These are phyloP conservation scores for Spodoptera littoralis DNA, from an alignment of 2,888 invertebrate genomes.

Conservation along the genomic window DNA sequence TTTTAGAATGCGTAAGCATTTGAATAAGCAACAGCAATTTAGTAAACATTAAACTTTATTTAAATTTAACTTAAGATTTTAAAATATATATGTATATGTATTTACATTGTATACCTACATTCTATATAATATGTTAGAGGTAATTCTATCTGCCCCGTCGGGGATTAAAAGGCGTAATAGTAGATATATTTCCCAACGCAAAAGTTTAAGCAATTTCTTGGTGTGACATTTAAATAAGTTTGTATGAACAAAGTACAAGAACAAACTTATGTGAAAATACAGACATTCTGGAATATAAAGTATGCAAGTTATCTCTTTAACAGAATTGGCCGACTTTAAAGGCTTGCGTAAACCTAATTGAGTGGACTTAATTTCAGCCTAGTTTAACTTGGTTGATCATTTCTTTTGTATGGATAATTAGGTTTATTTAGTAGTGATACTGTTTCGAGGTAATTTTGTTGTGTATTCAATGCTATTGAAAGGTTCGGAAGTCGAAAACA, in stretches of 20 bases:
- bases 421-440: conserved; percentile 45
- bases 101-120: too few species aligned
- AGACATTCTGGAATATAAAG: conserved; percentile 59
- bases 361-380: conserved; percentile 63
- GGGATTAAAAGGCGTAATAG: conserved; percentile 26
- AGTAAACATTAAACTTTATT: too few species aligned
- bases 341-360: conserved; percentile 61
- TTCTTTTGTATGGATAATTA: conserved; percentile 59
- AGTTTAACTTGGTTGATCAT: conserved; percentile 64
- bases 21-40: too few species aligned
- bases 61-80: too few species aligned
- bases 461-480: background rate
- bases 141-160: too few species aligned
- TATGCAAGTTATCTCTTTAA: conserved; percentile 63
- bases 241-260: conserved; percentile 25
- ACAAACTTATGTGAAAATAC: conserved; percentile 55
- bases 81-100: too few species aligned
- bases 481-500: background rate
- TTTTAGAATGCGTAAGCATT: too few species aligned
- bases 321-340: conserved; percentile 62
- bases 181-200: too few species aligned
- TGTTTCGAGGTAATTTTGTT: conserved; percentile 31
- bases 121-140: too few species aligned
- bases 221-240: conserved; percentile 31
- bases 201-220: background rate